Base-by-base conservation (phyloP, 2,797 vertebrate genomes). In the Liparis tanakae region DNA sequence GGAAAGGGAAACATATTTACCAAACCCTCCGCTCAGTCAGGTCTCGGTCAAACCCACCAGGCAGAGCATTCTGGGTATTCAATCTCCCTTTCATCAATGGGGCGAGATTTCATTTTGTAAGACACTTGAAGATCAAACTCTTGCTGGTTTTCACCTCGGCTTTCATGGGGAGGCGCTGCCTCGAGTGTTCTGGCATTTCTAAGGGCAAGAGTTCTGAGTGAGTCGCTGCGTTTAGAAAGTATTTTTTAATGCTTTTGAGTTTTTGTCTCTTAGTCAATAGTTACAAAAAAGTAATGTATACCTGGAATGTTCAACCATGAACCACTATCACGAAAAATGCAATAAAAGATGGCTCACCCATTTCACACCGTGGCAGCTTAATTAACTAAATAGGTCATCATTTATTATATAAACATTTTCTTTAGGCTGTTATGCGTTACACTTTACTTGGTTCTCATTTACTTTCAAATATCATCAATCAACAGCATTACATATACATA, bases 1-100 rank as follows among this genome's bases (percentile, higher is more conserved):
- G 48, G 85, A 76, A 68, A 44, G 30, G 62, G 63, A 87, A 79
- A 30, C 25, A 84, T 85, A 75, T 87, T 89, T 81, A 71, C 66
- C 22, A 53, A 70, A 70, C 36, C 17, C 13, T 6, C 25, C 2
- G 70, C 61, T 78, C 58, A 44, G 54, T 39, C 3, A 17, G 59
- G 66, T 44, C 51, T 39, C 33, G 4, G 10, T 15, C 56, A 22
- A 44, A 22, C 58, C 59, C 68, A 75, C 54, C 15, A 74, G 60
- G 53, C 77, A 73, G 15, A 72, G 62, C 62, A 77, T 75, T 76
- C 57, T 82, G 74, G 71, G 62, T 76, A 83, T 84, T 69, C 58
- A 80, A 69, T 82, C 81, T 82, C 51, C 48, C 60, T 89, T 84
- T 85, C 64, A 84, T 92, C 70, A 39, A 67, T 80, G 75, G 79